A percentile compares a stretch with the other conserved stretches of the same genome.
These are phyloP conservation scores for Leucophenga maculata DNA, from an alignment of 2,888 invertebrate species.

Conservation along the genomic window DNA sequence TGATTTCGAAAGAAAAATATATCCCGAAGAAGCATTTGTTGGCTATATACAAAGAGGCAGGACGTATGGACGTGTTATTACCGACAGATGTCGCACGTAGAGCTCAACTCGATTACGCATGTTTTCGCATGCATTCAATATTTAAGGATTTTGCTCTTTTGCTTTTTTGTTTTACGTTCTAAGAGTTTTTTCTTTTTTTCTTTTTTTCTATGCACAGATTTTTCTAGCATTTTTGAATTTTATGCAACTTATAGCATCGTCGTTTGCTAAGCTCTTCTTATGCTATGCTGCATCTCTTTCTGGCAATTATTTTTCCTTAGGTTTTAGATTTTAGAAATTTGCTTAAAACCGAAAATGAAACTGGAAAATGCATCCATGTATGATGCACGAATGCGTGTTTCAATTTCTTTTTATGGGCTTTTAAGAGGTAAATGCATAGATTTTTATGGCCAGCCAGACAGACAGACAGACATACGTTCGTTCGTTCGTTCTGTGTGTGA, in stretches of 20 bases:
- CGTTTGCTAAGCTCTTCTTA: slow-evolving; percentile 31
- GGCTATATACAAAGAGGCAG: no score
- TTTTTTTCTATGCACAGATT: not conserved
- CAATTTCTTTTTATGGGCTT: slow-evolving; percentile 61
- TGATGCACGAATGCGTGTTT: slow-evolving; percentile 12
- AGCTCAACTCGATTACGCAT: no score
- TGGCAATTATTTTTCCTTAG: not conserved
- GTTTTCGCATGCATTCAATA: no score
- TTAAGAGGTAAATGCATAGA: slow-evolving; percentile 61
- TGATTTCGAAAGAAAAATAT: no score
- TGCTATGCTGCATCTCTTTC: no score
- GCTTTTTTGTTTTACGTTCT: no score
- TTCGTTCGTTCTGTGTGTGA: no score
- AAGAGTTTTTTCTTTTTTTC: not conserved
- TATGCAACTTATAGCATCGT: not conserved
- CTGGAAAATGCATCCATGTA: slow-evolving; percentile 7
- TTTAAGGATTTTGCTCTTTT: no score
- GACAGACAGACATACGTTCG: slow-evolving; percentile 12
- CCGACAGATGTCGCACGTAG: no score
- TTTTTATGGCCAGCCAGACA: slow-evolving; percentile 35
- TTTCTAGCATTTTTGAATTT: not conserved
- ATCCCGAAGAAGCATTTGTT: no score
- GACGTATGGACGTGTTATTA: no score
- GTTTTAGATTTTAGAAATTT: not conserved
- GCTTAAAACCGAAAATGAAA: not conserved